These are phyloP conservation scores for Megalops cyprinoides DNA, from an alignment of 2,797 vertebrate species.

Conservation along the genomic window DNA sequence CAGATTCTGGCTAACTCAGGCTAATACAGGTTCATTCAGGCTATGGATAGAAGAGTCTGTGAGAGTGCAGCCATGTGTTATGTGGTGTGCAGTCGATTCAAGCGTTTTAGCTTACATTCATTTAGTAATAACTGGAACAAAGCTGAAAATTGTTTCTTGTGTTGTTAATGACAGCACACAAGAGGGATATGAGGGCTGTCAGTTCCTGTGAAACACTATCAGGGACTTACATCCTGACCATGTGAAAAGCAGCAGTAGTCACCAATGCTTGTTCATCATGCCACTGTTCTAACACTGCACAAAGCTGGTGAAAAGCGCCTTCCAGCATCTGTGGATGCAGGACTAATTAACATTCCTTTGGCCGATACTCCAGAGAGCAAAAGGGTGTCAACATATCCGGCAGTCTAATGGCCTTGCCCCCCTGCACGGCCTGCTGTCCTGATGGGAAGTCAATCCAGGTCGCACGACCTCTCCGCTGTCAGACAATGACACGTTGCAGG, in stretches of 20 bases:
- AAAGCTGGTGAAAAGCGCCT: background rate
- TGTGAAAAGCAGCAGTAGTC: background rate
- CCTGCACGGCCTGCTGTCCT: background rate
- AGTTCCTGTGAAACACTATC: background rate
- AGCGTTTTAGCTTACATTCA: background rate
- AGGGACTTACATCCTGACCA: background rate
- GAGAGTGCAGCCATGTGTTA: background rate
- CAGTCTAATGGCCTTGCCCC: background rate
- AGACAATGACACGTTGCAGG: too few species aligned
- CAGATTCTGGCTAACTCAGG: too few species aligned
- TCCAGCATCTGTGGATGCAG: background rate
- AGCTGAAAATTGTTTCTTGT: background rate
- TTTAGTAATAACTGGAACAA: slow-evolving; percentile 3
- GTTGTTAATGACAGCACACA: background rate
- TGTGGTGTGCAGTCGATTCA: background rate
- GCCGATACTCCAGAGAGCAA: background rate
- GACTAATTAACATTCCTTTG: slow-evolving; percentile 4
- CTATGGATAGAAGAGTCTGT: background rate
- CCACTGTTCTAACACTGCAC: background rate
- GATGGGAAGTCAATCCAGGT: background rate
- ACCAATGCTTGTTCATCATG: background rate
- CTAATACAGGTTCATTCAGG: background rate
- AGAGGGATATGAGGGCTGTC: background rate
- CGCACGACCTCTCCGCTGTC: background rate
- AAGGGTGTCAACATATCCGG: background rate